Conservation (phyloP, 2,113 vertebrate genomes). For the Zootoca vivipara region DNA sequence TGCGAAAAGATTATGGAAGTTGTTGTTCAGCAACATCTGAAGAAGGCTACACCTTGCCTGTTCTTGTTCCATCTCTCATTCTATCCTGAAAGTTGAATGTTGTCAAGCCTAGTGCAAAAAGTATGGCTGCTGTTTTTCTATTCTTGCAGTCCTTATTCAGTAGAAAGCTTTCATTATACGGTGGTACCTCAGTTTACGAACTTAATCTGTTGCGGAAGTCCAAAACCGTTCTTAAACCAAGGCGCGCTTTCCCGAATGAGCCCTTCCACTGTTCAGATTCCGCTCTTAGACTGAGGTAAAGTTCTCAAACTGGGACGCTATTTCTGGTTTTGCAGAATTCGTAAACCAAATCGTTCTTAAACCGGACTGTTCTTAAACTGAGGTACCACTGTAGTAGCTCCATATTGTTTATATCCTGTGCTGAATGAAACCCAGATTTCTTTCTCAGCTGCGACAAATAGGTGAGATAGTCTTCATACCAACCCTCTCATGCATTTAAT, state of each 20-base stretch:
- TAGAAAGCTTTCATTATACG: neutral
- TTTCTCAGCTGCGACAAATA: neutral
- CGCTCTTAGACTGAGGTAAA: no score
- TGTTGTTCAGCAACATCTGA: neutral
- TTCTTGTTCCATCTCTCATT: neutral
- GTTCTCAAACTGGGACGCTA: no score
- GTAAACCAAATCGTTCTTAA: no score
- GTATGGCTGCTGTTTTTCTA: neutral
- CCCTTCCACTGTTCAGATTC: no score
- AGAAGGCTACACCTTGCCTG: neutral
- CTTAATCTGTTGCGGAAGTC: no score
- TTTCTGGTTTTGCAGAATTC: no score
- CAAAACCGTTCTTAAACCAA: no score
- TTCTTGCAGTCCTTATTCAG: neutral
- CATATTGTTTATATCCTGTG: neutral
- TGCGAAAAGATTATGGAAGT: no score
- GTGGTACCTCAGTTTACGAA: no score
- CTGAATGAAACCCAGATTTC: neutral
- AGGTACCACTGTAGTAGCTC: neutral
- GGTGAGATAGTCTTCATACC: neutral
- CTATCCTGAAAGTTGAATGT: neutral
- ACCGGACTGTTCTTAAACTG: no score
- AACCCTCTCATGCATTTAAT: neutral
- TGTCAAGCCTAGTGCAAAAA: neutral
- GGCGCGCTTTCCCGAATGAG: no score